Percentiles rank a stretch among this genome's conserved stretches.
These are phyloP conservation scores for Sinelater perroti DNA, from an alignment of 2,888 invertebrate genomes.

Conservation along the genomic window DNA sequence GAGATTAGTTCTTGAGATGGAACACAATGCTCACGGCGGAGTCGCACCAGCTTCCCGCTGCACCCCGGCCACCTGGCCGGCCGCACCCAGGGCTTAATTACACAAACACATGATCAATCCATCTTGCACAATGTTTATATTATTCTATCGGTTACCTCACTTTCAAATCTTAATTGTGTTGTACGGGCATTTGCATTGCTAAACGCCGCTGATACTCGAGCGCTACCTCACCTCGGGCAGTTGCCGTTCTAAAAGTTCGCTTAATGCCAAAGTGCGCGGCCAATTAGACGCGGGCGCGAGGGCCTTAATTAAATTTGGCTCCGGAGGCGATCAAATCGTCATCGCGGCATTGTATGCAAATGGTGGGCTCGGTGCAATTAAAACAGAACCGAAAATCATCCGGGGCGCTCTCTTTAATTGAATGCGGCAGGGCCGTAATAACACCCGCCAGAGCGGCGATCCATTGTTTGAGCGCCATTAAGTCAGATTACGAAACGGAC, in stretches of 20 bases:
- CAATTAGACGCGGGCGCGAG: no score
- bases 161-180: slow-evolving; percentile 41
- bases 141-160: slow-evolving; percentile 39
- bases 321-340: no score
- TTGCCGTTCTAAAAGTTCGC: slow-evolving; percentile 1
- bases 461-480: background rate
- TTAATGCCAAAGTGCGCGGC: slow-evolving; percentile 14
- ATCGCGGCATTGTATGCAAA: no score
- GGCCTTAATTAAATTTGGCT: slow-evolving; percentile 10
- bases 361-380: no score
- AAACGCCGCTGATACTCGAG: slow-evolving; percentile 23
- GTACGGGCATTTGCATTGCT: slow-evolving; percentile 39
- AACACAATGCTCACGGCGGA: slow-evolving; percentile 33
- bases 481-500: slow-evolving; percentile 3
- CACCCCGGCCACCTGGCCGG: slow-evolving; percentile 38
- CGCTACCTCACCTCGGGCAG: slow-evolving; percentile 21
- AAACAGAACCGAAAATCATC: no score
- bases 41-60: slow-evolving; percentile 28
- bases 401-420: no score
- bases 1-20: slow-evolving; percentile 41
- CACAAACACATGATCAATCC: slow-evolving; percentile 41
- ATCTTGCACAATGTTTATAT: slow-evolving; percentile 41
- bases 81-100: slow-evolving; percentile 40
- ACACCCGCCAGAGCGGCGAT: no score
- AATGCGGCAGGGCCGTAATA: no score